phyloP scores from a whole-genome alignment of 1,140 invertebrate genomes.

The Euura lappo region DNA sequence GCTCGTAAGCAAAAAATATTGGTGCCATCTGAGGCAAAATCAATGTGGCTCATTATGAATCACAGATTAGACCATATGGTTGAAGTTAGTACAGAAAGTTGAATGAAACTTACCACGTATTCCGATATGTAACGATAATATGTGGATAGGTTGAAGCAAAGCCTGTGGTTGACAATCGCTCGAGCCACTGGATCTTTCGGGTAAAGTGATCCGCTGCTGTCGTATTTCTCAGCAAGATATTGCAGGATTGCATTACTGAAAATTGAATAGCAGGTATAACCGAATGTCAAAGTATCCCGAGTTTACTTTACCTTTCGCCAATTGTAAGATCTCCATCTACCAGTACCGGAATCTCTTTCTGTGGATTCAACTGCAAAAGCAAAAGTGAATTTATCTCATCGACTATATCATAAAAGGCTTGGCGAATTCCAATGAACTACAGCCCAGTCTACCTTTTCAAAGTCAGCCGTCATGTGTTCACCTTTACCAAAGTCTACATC shows the following conservation, averaged over 20 bases:
- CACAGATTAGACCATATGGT: constrained; percentile 17
- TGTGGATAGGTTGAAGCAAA: constrained; percentile 77
- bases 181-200: constrained; percentile 70
- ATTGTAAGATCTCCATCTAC: constrained; percentile 75
- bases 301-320: constrained; percentile 66
- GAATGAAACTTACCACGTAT: constrained; percentile 64
- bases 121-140: constrained; percentile 76
- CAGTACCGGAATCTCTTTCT: constrained; percentile 79
- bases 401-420: constrained; percentile 14
- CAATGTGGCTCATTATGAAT: not conserved
- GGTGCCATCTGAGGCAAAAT: constrained; percentile 65
- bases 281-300: not conserved
- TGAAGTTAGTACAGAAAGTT: constrained; percentile 18
- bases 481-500: constrained; percentile 71
- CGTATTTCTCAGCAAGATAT: constrained; percentile 78
- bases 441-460: constrained; percentile 64
- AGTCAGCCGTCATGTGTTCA: constrained; percentile 75
- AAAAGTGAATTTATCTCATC: constrained; percentile 16
- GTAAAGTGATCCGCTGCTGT: constrained; percentile 68
- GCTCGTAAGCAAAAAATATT: constrained; percentile 75
- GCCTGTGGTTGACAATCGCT: constrained; percentile 75
- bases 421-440: constrained; percentile 15
- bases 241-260: constrained; percentile 75
- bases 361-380: constrained; percentile 72
- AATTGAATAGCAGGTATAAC: constrained; percentile 16